Evolutionary conservation across 2,888 invertebrate species (phyloP), one percentile per base, ranked within the genome.

Genomic region (Parnassius smintheus): DNA sequence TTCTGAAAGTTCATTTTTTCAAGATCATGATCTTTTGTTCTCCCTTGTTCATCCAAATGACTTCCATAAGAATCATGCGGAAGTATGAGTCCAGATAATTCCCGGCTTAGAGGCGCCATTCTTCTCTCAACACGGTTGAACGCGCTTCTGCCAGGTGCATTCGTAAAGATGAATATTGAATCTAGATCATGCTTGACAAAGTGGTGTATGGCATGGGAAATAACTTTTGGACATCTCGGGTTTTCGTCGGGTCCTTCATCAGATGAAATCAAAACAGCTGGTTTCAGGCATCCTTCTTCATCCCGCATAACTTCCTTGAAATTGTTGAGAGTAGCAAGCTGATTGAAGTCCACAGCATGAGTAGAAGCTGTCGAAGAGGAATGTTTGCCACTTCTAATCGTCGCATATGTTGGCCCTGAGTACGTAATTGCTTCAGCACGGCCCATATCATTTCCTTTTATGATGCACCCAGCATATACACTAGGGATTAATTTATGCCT

Each of bases 191-290:
- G 2, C 25, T 45, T 9, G 9, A 10, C 11, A 45, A 45, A 45
- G 11, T 45, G 45, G 11, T 45, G 10, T 45, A 11, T 45, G 45
- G 45, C 45, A 45, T 45, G 45, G 11, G 59, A 41, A 25, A 66
- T 70, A 25, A 67, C 69, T 62, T 68, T 68, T 44, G 49, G 61
- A 67, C 68, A 66, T 57, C 68, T 56, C 64, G 68, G 69, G 51
- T 70, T 71, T 56, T 71, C 70, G 54, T 68, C 68, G 41, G 70
- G 70, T n/a, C 68, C 67, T 52, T 65, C 68, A 51, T 65, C 62
- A 54, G 25, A 41, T 62, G 62, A 62, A 61, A 45, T 2, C 45
- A 2, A 9, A 10, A 10, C 11, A 45, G 3, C 45, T 2, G 45
- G 45, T 45, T 45, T 45, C 9, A 45, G 11, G 9, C 56, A 51